Percentiles rank a stretch among this genome's conserved stretches.
Conservation (phyloP, 2,797 vertebrate species). For the Eutrigla gurnardus region DNA sequence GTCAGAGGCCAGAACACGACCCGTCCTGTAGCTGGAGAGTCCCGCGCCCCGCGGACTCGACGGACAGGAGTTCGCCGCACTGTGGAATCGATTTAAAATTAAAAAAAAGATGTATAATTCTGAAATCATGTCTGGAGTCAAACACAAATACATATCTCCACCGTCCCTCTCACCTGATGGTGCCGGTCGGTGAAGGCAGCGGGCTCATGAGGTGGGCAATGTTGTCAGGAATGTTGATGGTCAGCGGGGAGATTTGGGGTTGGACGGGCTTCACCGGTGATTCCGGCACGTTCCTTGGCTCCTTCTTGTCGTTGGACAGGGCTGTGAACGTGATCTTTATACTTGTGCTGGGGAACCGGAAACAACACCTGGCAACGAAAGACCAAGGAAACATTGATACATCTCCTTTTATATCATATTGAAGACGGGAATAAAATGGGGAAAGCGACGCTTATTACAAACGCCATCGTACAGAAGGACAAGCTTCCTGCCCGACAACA, state of each 20-base stretch:
- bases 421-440: too few species aligned
- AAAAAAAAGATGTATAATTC: neutral
- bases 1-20: slow-evolving; percentile 92
- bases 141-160: neutral
- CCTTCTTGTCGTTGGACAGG: slow-evolving; percentile 92
- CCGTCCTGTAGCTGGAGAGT: slow-evolving; percentile 94
- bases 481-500: slow-evolving; percentile 50
- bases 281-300: slow-evolving; percentile 92
- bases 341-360: slow-evolving; percentile 98
- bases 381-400: neutral
- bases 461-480: neutral
- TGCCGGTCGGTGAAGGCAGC: slow-evolving; percentile 96
- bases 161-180: slow-evolving; percentile 88
- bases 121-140: neutral
- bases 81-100: slow-evolving; percentile 64
- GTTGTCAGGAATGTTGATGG: slow-evolving; percentile 99
- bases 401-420: too few species aligned
- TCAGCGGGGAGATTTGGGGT: slow-evolving; percentile 95
- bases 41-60: slow-evolving; percentile 97
- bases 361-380: slow-evolving; percentile 89
- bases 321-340: slow-evolving; percentile 99
- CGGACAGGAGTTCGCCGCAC: slow-evolving; percentile 98
- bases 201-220: slow-evolving; percentile 98
- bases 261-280: slow-evolving; percentile 95
- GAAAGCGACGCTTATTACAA: neutral